Percentiles rank a stretch among this genome's conserved stretches.
Evolutionary conservation across 2,113 vertebrate species (phyloP).

Genomic region (Ardeotis arabs): DNA sequence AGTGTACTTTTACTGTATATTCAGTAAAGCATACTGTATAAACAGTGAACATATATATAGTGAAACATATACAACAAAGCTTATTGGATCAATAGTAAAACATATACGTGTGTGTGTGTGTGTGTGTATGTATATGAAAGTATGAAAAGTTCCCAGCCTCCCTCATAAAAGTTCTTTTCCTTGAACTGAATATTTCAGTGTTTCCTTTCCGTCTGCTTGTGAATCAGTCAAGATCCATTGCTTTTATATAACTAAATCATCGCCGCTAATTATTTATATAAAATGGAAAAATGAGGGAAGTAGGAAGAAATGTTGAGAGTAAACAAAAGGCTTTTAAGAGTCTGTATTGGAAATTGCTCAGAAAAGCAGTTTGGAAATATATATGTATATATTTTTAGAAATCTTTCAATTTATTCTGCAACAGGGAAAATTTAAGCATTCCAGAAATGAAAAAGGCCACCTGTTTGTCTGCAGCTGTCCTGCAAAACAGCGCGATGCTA

Average conservation of each 20-base stretch:
- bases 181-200: background rate
- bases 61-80: background rate
- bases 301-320: background rate
- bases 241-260: background rate
- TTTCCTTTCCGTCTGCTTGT: background rate
- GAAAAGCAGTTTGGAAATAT: background rate
- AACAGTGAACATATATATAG: background rate
- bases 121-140: background rate
- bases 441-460: slow-evolving; percentile 32
- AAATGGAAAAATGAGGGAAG: background rate
- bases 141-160: background rate
- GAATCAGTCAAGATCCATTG: background rate
- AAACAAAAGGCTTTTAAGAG: background rate
- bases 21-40: background rate
- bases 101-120: fast-evolving
- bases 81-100: background rate
- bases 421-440: slow-evolving; percentile 29
- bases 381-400: background rate
- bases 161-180: background rate
- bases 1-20: background rate
- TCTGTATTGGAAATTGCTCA: background rate
- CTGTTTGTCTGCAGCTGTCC: slow-evolving; percentile 56
- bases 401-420: background rate
- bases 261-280: background rate
- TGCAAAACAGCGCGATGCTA: background rate